These are phyloP conservation scores for Pseudois nayaur DNA, from an alignment of 2,113 vertebrate genomes.

Conservation along the genomic window DNA sequence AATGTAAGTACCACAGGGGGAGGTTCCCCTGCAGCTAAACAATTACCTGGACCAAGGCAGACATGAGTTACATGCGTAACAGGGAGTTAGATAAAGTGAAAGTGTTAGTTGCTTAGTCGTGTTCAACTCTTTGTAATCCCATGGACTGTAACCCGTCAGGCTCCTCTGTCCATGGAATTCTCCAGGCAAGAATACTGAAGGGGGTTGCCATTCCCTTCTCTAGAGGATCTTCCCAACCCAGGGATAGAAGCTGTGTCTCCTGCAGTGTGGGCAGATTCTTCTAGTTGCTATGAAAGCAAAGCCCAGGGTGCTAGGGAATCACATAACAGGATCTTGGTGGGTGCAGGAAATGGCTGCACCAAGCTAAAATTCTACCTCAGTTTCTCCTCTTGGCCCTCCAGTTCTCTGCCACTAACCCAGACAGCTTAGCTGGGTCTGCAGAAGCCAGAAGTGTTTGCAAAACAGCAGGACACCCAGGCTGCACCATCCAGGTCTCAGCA, in stretches of 20 bases:
- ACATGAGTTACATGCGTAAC: not conserved
- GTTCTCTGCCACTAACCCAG: not conserved
- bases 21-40: not conserved
- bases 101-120: not conserved
- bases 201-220: not conserved
- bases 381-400: not conserved
- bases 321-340: not conserved
- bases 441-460: not conserved
- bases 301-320: not conserved
- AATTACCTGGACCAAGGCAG: not conserved
- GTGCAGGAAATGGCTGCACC: not conserved
- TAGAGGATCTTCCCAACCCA: not conserved
- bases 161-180: not conserved
- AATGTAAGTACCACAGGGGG: not conserved
- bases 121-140: not conserved
- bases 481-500: fast-evolving
- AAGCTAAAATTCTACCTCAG: not conserved
- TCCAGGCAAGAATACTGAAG: not conserved
- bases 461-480: not conserved
- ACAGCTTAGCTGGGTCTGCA: not conserved
- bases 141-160: not conserved
- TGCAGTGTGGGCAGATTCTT: not conserved
- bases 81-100: not conserved
- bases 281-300: not conserved
- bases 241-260: not conserved